A percentile compares a stretch with the other conserved stretches of the same genome.
Evolutionary conservation across 2,113 vertebrate genomes (phyloP).

Genomic region (Sander vitreus): DNA sequence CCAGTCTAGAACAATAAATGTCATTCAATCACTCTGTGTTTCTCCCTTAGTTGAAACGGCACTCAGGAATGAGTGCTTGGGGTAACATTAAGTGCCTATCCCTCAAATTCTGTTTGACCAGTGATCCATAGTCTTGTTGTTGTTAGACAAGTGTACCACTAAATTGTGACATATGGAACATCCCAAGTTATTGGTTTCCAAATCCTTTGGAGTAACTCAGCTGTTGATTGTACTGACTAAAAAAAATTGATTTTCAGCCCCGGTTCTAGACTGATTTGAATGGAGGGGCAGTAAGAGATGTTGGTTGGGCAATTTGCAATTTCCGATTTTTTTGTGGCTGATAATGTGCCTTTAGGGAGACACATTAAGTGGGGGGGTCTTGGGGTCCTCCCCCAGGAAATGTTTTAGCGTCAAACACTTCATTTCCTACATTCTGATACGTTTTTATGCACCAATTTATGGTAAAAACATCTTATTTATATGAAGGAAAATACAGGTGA

Average conservation of each 20-base stretch:
- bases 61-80: conserved; percentile 41
- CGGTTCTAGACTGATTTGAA: no score
- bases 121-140: conserved; percentile 41
- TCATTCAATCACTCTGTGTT: conserved; percentile 49
- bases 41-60: conserved; percentile 37
- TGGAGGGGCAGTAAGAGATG: no score
- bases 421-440: no score
- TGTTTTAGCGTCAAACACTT: no score
- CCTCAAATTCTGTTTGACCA: conserved; percentile 56
- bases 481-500: no score
- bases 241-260: neutral
- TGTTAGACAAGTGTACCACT: conserved; percentile 29
- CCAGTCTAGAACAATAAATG: conserved; percentile 49
- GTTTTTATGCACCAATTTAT: no score
- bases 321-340: no score
- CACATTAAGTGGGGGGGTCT: no score
- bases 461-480: no score
- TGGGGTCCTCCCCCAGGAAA: no score
- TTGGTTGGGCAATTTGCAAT: no score
- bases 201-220: neutral
- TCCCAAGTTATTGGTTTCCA: neutral
- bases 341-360: no score
- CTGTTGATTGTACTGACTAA: neutral
- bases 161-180: conserved; percentile 42
- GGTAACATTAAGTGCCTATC: conserved; percentile 34